Base-by-base conservation (phyloP, 2,797 vertebrate species). In the Sandelia bainsii region DNA sequence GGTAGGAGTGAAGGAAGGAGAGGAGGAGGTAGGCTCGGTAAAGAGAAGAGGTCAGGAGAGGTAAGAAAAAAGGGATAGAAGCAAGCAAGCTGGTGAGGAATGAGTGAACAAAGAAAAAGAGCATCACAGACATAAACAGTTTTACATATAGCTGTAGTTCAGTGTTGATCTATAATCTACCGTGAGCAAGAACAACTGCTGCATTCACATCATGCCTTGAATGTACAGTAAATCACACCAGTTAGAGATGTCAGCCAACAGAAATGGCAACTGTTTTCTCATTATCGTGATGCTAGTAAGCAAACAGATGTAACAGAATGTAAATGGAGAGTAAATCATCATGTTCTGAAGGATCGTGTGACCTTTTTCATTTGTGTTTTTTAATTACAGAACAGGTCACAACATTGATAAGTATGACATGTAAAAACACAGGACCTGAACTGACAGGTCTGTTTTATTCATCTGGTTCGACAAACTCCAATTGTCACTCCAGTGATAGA, bases 41-140 rank as follows among this genome's bases (percentile, higher is more conserved):
- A 29, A 19, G 14, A 20, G 39, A 17, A 51, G 44, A 17, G 16
- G 22, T 27, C 3, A 61, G 34, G n/a, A 27, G 0, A n/a, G 8
- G 8, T 17, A 13, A 42, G 27, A 40, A 49, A 52, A 53, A 46
- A 29, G 62, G 42, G 45, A 48, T 8, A n/a, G 23, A 49, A 44
- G 73, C 22, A 44, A 73, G 52, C 12, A 56, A 62, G 69, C 51
- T n/a, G 58, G 19, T 68, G 65, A 57, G 59, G n/a, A 56, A 68
- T 51, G 63, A 58, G 37, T 48, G 40, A 77, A 69, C 16, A 7
- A 70, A 77, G 65, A 51, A 59, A 69, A 72, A 61, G 69, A 74
- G 46, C 25, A 51, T 81, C 80, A 86, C 85, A 87, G 86, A 61
- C 88, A 85, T 79, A 78, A 52, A 84, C 78, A 82, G 52, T 49